A percentile compares a stretch with the other conserved stretches of the same genome.
Evolutionary conservation across 1,140 invertebrate species (phyloP).

Genomic region (Trachymyrmex cornetzi): DNA sequence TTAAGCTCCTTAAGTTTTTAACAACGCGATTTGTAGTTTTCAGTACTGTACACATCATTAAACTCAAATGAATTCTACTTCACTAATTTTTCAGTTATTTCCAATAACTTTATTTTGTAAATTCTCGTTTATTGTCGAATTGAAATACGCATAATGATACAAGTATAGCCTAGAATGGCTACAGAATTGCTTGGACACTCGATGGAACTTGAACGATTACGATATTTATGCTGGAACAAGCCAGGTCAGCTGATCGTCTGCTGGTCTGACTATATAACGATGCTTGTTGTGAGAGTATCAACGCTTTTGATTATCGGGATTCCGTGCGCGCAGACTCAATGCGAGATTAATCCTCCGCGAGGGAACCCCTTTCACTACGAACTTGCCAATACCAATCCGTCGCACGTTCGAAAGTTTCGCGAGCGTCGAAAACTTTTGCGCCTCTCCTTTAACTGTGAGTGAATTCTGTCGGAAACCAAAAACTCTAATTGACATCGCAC

Average conservation of each 20-base stretch:
- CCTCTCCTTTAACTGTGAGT: constrained; percentile 58
- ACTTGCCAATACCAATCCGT: constrained; percentile 73
- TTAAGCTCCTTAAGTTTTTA: neutral
- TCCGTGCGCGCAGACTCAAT: constrained; percentile 77
- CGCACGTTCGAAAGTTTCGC: constrained; percentile 73
- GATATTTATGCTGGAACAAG: constrained; percentile 37
- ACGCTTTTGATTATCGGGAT: constrained; percentile 79
- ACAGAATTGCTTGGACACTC: neutral
- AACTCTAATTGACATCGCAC: constrained; percentile 52
- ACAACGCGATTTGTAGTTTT: constrained; percentile 20
- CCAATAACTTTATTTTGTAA: neutral
- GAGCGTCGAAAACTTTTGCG: constrained; percentile 74
- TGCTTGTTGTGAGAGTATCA: constrained; percentile 77
- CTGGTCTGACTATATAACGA: constrained; percentile 67
- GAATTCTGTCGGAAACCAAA: constrained; percentile 69
- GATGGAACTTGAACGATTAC: neutral
- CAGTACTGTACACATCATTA: neutral
- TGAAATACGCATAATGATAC: neutral
- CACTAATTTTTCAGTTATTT: neutral
- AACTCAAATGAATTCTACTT: neutral
- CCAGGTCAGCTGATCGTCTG: constrained; percentile 75
- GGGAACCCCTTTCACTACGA: constrained; percentile 70
- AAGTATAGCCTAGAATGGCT: neutral
- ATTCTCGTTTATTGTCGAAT: neutral
- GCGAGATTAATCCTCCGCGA: constrained; percentile 77